Evolutionary conservation across 2,113 vertebrate genomes (phyloP).

Genomic region (Mobula hypostoma): DNA sequence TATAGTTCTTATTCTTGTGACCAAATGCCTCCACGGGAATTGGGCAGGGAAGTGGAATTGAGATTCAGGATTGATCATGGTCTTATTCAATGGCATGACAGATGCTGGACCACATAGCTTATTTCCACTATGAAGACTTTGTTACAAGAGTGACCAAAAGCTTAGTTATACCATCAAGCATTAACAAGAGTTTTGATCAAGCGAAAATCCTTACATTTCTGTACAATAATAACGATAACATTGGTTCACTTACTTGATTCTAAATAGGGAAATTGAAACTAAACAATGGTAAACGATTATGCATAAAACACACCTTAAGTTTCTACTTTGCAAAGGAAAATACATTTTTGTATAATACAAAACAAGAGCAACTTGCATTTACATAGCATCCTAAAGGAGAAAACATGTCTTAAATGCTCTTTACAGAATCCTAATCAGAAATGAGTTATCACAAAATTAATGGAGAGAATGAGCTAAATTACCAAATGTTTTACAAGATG

Average conservation of each 20-base stretch:
- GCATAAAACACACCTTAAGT: neutral
- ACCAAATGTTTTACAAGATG: neutral
- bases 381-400: neutral
- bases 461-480: neutral
- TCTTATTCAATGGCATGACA: too few species aligned
- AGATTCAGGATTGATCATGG: too few species aligned
- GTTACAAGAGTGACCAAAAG: neutral
- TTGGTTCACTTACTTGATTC: neutral
- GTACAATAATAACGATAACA: neutral
- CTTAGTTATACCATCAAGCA: neutral
- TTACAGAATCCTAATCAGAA: neutral
- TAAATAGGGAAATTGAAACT: neutral
- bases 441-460: neutral
- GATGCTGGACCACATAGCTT: too few species aligned
- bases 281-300: neutral
- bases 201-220: neutral
- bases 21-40: too few species aligned
- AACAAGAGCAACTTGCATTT: neutral
- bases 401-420: neutral
- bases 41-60: too few species aligned
- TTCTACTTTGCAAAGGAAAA: neutral
- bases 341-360: neutral
- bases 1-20: too few species aligned
- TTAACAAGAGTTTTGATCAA: neutral
- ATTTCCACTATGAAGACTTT: too few species aligned